Percentiles rank a stretch among this genome's conserved stretches.
Evolutionary conservation across 1,140 invertebrate species (phyloP).

Genomic region (Drosophila jambulina): DNA sequence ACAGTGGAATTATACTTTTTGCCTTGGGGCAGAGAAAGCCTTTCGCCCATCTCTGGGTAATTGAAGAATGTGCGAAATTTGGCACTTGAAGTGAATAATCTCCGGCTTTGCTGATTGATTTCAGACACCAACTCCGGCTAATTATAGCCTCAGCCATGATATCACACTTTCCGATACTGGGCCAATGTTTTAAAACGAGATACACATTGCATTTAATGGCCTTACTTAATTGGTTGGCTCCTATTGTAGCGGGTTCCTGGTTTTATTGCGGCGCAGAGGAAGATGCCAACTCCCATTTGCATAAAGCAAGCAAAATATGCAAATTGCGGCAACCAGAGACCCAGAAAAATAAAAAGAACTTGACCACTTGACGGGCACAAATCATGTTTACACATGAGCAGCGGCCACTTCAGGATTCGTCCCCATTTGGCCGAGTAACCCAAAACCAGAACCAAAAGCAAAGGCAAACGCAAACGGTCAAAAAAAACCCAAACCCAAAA

Average conservation of each 20-base stretch:
- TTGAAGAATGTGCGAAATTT: conserved; percentile 51
- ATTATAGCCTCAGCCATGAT: conserved; percentile 35
- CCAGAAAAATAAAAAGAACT: conserved; percentile 56
- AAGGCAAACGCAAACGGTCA: conserved; percentile 2
- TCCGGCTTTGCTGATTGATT: conserved; percentile 47
- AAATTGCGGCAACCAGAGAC: conserved; percentile 50
- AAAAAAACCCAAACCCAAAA: conserved; percentile 11
- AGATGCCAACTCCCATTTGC: conserved; percentile 57
- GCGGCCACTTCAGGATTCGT: conserved; percentile 47
- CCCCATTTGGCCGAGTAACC: conserved; percentile 61
- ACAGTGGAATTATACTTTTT: conserved; percentile 16
- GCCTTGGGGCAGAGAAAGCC: conserved; percentile 52
- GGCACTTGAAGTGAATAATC: conserved; percentile 9
- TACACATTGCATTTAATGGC: conserved; percentile 40
- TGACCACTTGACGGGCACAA: conserved; percentile 71
- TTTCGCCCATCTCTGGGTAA: conserved; percentile 12
- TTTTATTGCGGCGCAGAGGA: conserved; percentile 15
- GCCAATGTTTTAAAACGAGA: conserved; percentile 30
- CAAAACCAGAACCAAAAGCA: conserved; percentile 15
- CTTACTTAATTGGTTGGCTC: conserved; percentile 48
- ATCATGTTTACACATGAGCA: conserved; percentile 79
- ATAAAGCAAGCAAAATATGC: conserved; percentile 75
- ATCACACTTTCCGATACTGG: conserved; percentile 32
- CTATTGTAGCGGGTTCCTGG: conserved; percentile 38
- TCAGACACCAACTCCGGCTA: conserved; percentile 12